These are phyloP conservation scores for Tetramorium parvispinum DNA, from an alignment of 1,140 invertebrate species.

Conservation along the genomic window DNA sequence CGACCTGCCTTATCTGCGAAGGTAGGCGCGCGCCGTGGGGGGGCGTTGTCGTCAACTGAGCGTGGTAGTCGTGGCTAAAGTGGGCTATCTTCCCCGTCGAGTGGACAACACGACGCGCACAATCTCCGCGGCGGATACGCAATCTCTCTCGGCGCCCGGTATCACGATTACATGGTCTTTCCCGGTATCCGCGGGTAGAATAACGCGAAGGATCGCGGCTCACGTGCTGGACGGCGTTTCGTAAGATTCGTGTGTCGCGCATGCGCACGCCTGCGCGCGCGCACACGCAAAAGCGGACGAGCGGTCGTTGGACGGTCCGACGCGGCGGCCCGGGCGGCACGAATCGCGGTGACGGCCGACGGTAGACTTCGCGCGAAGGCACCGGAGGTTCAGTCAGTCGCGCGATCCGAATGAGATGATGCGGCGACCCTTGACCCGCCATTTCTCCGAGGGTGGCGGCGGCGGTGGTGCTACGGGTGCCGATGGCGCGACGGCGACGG, in stretches of 20 bases:
- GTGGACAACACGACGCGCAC: constrained; percentile 26
- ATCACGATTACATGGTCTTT: constrained; percentile 54
- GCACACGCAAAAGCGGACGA: not conserved
- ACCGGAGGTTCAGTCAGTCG: not conserved
- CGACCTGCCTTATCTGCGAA: constrained; percentile 37
- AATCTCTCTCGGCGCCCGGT: constrained; percentile 58
- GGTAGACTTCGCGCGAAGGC: not conserved
- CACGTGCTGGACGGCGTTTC: too few relatives aligned
- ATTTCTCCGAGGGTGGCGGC: constrained; percentile 82
- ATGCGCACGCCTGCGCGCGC: not conserved
- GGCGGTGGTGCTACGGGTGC: not conserved
- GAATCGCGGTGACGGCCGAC: not conserved
- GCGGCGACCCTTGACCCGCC: constrained; percentile 82
- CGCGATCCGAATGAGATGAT: constrained; percentile 69
- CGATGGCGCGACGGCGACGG: constrained; percentile 76
- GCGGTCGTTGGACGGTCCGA: not conserved
- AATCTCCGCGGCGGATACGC: constrained; percentile 60
- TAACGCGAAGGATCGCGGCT: not conserved
- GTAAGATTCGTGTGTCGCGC: not conserved
- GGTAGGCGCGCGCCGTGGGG: not conserved
- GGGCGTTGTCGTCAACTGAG: not conserved
- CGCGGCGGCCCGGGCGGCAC: not conserved
- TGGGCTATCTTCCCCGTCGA: not conserved
- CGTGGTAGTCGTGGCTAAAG: too few relatives aligned
- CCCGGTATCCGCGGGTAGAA: not conserved